A percentile compares a stretch with the other conserved stretches of the same genome.
Conservation (phyloP, 2,888 invertebrate species). For the Frankliniella intonsa region DNA sequence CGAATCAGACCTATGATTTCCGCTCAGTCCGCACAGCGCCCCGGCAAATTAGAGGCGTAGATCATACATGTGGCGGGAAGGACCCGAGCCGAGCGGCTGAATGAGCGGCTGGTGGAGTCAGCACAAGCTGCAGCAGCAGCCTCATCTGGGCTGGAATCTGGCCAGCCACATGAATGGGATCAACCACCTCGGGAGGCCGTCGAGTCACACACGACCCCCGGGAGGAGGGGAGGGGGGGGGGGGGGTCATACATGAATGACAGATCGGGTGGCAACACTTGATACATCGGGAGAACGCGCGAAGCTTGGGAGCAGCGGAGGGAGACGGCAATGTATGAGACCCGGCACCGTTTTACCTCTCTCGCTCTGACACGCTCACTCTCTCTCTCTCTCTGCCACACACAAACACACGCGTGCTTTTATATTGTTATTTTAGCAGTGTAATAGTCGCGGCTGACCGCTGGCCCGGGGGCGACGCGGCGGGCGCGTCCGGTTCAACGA, state of each 20-base stretch:
- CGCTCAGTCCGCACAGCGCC: not conserved
- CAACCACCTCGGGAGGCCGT: too few species aligned
- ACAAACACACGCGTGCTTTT: too few species aligned
- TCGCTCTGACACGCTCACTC: too few species aligned
- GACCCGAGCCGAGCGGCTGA: not conserved
- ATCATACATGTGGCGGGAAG: not conserved
- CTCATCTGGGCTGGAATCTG: too few species aligned
- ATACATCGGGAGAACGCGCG: not conserved
- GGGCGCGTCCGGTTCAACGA: not conserved
- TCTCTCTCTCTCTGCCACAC: too few species aligned
- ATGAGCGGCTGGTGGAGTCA: too few species aligned
- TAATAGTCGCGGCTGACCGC: not conserved
- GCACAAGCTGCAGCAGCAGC: too few species aligned
- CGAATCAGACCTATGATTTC: slow-evolving; percentile 2
- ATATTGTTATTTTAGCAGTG: not conserved
- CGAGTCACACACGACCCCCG: too few species aligned
- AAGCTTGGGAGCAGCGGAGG: not conserved
- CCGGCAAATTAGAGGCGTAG: slow-evolving; percentile 15
- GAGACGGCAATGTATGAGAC: too few species aligned
- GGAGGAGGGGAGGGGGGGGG: not conserved
- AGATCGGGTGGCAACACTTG: slow-evolving; percentile 19
- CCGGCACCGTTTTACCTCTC: too few species aligned
- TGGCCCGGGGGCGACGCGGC: not conserved
- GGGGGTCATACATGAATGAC: slow-evolving; percentile 9
- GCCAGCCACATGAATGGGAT: too few species aligned